phyloP scores from a whole-genome alignment of 2,797 vertebrate genomes.

The Platalea minor region DNA sequence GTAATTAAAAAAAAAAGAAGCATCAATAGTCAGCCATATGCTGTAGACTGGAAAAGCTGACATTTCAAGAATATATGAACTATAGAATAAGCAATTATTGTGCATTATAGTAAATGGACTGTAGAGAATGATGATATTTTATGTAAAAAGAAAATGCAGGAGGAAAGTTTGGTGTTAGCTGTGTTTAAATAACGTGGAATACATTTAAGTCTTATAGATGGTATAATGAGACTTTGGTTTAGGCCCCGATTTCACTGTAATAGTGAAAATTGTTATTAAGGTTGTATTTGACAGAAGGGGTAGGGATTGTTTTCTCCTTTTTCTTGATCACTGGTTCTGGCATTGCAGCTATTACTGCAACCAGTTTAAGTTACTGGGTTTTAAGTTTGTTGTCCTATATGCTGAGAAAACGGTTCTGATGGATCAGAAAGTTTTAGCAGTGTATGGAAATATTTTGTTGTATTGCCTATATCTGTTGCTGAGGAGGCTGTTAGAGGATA shows the following conservation, averaged over 20 bases:
- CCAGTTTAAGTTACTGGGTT: background rate
- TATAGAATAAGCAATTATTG: background rate
- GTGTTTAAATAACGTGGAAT: background rate
- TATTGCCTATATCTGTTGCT: background rate
- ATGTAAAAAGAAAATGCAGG: background rate
- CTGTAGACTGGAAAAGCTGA: background rate
- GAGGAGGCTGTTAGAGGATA: background rate
- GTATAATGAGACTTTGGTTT: background rate
- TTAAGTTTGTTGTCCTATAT: background rate
- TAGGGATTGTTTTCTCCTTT: background rate
- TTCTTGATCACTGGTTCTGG: background rate
- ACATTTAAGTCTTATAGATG: background rate
- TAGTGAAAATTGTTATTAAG: background rate
- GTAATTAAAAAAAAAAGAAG: background rate
- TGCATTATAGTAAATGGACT: background rate
- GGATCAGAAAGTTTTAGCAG: background rate
- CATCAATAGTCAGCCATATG: background rate
- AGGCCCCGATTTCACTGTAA: background rate
- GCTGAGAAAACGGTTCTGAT: background rate
- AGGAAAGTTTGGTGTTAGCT: background rate
- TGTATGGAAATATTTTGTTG: background rate
- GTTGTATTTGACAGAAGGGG: background rate
- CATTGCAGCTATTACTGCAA: background rate
- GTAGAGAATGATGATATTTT: background rate
- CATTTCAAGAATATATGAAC: background rate